Percentiles rank a stretch among this genome's conserved stretches.
Conservation (phyloP, 2,113 vertebrate genomes). For the Periophthalmodon schlosseri region DNA sequence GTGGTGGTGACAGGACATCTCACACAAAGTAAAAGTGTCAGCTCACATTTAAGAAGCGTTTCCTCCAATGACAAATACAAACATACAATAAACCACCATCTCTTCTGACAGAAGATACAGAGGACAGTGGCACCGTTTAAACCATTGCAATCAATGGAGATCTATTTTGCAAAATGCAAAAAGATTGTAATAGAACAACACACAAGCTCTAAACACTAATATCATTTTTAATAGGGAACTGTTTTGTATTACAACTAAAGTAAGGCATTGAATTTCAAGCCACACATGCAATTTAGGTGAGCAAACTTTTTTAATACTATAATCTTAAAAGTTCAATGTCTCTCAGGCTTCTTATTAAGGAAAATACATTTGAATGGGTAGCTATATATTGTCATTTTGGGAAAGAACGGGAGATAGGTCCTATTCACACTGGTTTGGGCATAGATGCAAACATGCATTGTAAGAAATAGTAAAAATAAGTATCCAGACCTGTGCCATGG, state of each 20-base stretch:
- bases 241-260: conserved; percentile 62
- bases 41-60: conserved; percentile 46
- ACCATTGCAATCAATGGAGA: conserved; percentile 82
- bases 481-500: conserved; percentile 11
- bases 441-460: conserved; percentile 35
- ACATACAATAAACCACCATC: conserved; percentile 46
- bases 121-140: conserved; percentile 52
- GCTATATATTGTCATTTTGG: conserved; percentile 32
- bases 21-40: conserved; percentile 24
- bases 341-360: conserved; percentile 39
- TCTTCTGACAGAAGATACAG: conserved; percentile 67
- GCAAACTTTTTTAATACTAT: conserved; percentile 60
- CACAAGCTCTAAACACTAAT: conserved; percentile 59
- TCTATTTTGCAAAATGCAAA: conserved; percentile 81
- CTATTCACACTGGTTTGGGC: conserved; percentile 25
- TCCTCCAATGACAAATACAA: conserved; percentile 51
- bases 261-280: conserved; percentile 73
- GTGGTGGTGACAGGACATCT: conserved; percentile 32
- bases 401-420: conserved; percentile 30
- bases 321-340: conserved; percentile 52
- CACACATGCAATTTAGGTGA: conserved; percentile 71
- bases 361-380: conserved; percentile 52
- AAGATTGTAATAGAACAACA: conserved; percentile 61
- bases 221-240: conserved; percentile 50
- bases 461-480: conserved; percentile 17